Evolutionary conservation across 35 echinoderm and acorn worm genomes (phyloP), one percentile per base, ranked within the genome.

Genomic region (Heliocidaris tuberculata): DNA sequence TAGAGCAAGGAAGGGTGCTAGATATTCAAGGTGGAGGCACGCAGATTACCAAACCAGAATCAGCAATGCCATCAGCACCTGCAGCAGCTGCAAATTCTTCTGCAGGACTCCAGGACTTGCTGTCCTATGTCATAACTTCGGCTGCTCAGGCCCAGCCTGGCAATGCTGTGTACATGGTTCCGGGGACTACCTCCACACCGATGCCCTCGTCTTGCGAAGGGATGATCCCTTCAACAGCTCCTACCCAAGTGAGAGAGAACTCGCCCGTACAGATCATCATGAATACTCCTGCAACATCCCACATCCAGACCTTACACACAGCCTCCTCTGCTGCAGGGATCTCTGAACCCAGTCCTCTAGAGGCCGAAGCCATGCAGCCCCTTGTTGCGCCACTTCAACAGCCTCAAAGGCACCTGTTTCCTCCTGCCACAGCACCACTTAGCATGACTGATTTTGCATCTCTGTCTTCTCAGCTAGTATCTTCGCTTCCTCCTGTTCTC

Each of bases 141-240:
- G 11, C 87, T 42, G 47, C 47, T 16, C 47, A 32, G 31, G 24
- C 87, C 13, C 87, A 89, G 47, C n/a, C 91, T 48, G 29, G 31
- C 30, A 59, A 93, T 59, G 91, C 91, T 13, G 91, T 93, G 17
- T 93, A 93, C 50, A 59, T 93, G 48, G 48, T 93, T 48, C 91
- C 91, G 12, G 9, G 12, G 31, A 93, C 47, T 5, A 50, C 31
- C 27, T 52, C 16, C 30, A 21, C 91, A 93, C 17, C 49, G 13
- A 56, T 93, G 91, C 50, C 91, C 19, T 31, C 48, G 9, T 59
- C 50, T n/a, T 48, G 91, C 30, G 91, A 59, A 56, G 91, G 91
- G 12, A 59, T 93, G 7, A 56, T 31, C 24, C 61, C 61, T 71
- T 27, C 61, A 19, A 71, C 61, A 19, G 17, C 61, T 27, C 61